Evolutionary conservation across 2,888 invertebrate genomes (phyloP).

Genomic region (Dryococelus australis): DNA sequence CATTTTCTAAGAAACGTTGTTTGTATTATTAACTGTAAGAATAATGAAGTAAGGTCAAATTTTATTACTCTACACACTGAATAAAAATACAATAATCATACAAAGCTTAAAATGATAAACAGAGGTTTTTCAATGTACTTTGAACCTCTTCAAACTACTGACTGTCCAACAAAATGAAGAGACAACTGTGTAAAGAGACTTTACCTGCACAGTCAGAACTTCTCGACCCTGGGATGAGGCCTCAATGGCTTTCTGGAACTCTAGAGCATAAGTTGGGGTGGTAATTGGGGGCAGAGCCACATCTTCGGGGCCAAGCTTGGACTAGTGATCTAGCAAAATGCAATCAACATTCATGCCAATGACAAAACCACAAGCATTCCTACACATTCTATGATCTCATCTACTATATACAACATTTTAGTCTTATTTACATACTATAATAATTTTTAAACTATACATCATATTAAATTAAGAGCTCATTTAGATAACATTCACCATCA

Average conservation of each 20-base stretch:
- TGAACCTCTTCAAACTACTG: neutral
- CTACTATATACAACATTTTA: neutral
- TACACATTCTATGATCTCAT: neutral
- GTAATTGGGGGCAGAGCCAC: conserved; percentile 62
- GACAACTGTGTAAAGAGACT: neutral
- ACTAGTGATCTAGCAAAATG: conserved; percentile 56
- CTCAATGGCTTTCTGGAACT: conserved; percentile 65
- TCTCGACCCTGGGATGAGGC: conserved; percentile 66
- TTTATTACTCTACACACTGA: neutral
- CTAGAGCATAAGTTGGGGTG: conserved; percentile 63
- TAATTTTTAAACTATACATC: neutral
- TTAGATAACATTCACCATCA: neutral
- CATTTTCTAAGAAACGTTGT: neutral
- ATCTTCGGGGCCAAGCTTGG: conserved; percentile 56
- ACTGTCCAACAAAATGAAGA: neutral
- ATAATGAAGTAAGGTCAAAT: neutral
- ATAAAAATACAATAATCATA: neutral
- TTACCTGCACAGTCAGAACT: conserved; percentile 64
- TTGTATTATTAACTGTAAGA: neutral
- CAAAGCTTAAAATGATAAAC: neutral
- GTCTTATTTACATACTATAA: conserved; percentile 4
- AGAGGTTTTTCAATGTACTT: neutral
- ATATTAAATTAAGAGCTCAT: neutral
- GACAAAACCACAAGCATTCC: conserved; percentile 24
- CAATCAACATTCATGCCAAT: conserved; percentile 39